phyloP scores from a whole-genome alignment of 2,113 vertebrate genomes.

The Melanerpes aurifrons region DNA sequence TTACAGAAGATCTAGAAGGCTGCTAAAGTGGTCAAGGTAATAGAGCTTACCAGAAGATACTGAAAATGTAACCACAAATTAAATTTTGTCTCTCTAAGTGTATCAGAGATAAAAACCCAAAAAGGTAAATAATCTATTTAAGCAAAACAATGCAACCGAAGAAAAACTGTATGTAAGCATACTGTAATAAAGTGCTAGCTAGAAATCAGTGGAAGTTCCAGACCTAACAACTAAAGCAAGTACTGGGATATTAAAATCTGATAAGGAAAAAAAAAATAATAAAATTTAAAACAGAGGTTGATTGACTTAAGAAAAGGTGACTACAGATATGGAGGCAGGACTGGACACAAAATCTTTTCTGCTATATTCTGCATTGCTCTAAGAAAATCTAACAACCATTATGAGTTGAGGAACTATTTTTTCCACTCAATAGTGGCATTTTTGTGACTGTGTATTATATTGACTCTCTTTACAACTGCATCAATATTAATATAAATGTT shows the following conservation, averaged over 20 bases:
- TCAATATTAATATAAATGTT: not conserved
- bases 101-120: not conserved
- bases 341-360: not conserved
- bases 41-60: not conserved
- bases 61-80: not conserved
- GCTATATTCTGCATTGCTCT: not conserved
- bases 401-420: not conserved
- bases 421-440: not conserved
- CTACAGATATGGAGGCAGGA: not conserved
- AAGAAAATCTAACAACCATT: not conserved
- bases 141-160: not conserved
- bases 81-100: not conserved
- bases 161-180: not conserved
- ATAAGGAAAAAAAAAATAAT: not conserved
- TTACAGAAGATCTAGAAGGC: not conserved
- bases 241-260: not conserved
- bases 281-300: not conserved
- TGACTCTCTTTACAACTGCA: not conserved
- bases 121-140: not conserved
- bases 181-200: not conserved
- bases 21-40: not conserved
- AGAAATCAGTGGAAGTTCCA: not conserved
- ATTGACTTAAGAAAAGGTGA: not conserved
- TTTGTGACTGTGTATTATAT: not conserved
- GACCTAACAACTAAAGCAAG: not conserved